Evolutionary conservation across 2,113 vertebrate genomes (phyloP).

Genomic region (Clarias gariepinus): DNA sequence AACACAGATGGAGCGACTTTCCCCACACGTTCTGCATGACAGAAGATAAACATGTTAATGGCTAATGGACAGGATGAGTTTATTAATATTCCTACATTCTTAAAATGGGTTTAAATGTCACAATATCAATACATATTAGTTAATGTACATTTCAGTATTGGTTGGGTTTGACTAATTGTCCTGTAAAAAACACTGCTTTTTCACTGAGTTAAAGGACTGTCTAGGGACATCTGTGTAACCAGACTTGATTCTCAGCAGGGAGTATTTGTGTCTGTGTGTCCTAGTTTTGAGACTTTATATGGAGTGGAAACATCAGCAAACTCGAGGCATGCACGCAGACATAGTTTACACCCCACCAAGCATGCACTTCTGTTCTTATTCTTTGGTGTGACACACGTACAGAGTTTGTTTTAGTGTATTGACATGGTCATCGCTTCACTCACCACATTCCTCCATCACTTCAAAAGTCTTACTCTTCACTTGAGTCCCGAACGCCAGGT

Average conservation of each 20-base stretch:
- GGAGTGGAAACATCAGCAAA: conserved; percentile 70
- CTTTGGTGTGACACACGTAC: neutral
- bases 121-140: no score
- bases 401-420: neutral
- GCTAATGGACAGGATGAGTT: neutral
- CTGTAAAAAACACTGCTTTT: neutral
- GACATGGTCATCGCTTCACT: conserved; percentile 49
- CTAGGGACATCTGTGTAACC: conserved; percentile 3
- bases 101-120: neutral
- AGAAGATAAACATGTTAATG: neutral
- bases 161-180: neutral
- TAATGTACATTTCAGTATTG: neutral
- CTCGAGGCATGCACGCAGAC: conserved; percentile 15
- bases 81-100: neutral
- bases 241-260: neutral
- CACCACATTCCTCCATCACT: conserved; percentile 93
- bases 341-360: conserved; percentile 3
- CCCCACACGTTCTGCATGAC: conserved; percentile 82
- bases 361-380: neutral
- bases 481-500: conserved; percentile 73
- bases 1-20: conserved; percentile 85
- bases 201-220: neutral
- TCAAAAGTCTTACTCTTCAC: conserved; percentile 91
- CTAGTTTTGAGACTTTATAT: conserved; percentile 63
- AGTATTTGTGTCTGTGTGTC: conserved; percentile 38